These are phyloP conservation scores for Polypterus bichir DNA, from an alignment of 2,113 vertebrate species.

Conservation along the genomic window DNA sequence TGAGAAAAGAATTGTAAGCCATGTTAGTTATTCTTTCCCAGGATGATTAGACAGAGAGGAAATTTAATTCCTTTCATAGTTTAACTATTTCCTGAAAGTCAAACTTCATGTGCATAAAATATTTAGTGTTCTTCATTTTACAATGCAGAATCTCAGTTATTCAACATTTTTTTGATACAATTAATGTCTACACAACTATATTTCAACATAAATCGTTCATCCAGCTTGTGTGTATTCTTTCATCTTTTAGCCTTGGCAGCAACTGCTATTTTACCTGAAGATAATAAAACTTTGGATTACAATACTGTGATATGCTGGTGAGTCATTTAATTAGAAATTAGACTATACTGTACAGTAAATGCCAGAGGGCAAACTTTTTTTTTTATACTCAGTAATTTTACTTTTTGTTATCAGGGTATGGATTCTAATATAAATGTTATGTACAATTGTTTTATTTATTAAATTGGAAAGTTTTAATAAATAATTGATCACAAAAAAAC, in stretches of 20 bases:
- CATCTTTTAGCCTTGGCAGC: conserved; percentile 25
- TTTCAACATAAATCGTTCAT: too few species aligned
- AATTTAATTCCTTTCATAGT: too few species aligned
- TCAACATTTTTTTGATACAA: too few species aligned
- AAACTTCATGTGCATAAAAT: too few species aligned
- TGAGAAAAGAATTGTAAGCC: too few species aligned
- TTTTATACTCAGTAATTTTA: background rate
- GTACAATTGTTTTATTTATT: background rate
- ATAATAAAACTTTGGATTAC: conserved; percentile 29
- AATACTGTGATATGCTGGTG: conserved; percentile 42
- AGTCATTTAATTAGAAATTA: background rate
- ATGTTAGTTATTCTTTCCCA: too few species aligned
- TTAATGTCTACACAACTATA: too few species aligned
- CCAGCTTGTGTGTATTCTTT: background rate
- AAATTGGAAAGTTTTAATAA: background rate
- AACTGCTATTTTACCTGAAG: conserved; percentile 24
- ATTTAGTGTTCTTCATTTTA: too few species aligned
- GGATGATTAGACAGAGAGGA: too few species aligned
- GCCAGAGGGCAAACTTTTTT: background rate
- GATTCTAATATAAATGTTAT: background rate
- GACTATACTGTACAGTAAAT: background rate
- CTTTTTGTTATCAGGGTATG: background rate
- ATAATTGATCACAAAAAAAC: background rate
- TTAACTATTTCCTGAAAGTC: too few species aligned
- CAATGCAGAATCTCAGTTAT: too few species aligned